Evolutionary conservation across 2,797 vertebrate genomes (phyloP), one percentile per base, ranked within the genome.

Genomic region (Rhinophrynus dorsalis): DNA sequence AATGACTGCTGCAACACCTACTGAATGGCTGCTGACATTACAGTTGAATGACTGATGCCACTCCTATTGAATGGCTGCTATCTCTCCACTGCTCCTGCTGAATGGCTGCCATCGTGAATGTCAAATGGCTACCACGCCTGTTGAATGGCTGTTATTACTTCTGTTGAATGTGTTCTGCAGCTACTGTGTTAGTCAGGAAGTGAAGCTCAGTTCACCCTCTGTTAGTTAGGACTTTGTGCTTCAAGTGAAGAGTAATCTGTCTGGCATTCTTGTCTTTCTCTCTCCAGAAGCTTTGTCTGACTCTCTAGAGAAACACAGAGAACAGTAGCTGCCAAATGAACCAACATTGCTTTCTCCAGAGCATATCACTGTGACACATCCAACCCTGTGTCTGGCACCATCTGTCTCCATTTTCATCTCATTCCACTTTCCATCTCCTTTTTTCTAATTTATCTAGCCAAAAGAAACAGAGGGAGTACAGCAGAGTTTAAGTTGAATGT

Each of bases 261-360:
- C 55, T 59, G 66, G 66, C 55, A 20, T 33, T n/a, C 29, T 15
- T 20, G 0, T 38, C 24, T 44, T 42, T 52, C 29, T 23, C 56
- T 74, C 80, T 79, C 66, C 58, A 40, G 40, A 82, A 75, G 15
- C 21, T 72, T 61, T 61, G 61, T 79, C 75, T 60, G 77, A 82
- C 78, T 63, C 62, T 78, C 67, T 76, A 78, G 60, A 57, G 77
- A 78, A 62, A 81, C 76, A 47, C 60, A 76, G 38, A n/a, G 74
- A 83, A 82, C 51, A 1, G 79, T 81, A 84, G 83, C 79, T 87
- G 84, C 85, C 85, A 87, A 80, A 52, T 81, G 79, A 82, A 78
- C 77, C 77, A 67, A 12, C 62, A 74, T 77, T 80, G 75, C 59
- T 77, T 80, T 78, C 82, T 85, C 81, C 74, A 74, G 77, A 81